A percentile compares a stretch with the other conserved stretches of the same genome.
Conservation (phyloP, 1,140 invertebrate species). For the Philopotamus ludificatus region DNA sequence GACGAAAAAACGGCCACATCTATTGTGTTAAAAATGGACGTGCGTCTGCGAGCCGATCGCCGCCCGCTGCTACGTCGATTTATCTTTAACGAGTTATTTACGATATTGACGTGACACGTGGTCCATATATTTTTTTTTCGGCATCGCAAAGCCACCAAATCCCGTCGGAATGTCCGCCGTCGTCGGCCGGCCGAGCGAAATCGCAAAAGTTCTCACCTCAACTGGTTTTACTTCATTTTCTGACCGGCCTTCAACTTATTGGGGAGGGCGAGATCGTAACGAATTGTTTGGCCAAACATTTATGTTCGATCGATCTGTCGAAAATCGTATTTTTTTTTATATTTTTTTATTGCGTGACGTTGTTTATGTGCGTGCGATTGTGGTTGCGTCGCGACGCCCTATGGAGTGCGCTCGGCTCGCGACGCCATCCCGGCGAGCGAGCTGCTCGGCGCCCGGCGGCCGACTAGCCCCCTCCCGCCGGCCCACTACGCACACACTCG, state of each 20-base stretch:
- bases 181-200: background rate
- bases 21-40: background rate
- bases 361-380: background rate
- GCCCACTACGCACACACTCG: background rate
- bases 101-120: conserved; percentile 15
- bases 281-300: no score
- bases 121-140: no score
- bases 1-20: no score
- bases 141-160: no score
- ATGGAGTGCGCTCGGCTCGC: background rate
- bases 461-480: background rate
- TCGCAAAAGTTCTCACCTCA: conserved; percentile 11
- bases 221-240: conserved; percentile 11
- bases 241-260: conserved; percentile 20
- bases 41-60: conserved; percentile 2
- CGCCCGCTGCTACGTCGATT: background rate
- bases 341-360: background rate
- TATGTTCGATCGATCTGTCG: no score
- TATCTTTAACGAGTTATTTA: background rate
- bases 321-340: background rate
- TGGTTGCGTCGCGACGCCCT: background rate
- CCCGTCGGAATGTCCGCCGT: background rate
- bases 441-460: no score
- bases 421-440: no score
- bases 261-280: no score